A percentile compares a stretch with the other conserved stretches of the same genome.
phyloP scores from a whole-genome alignment of 1,140 invertebrate species.

The Leptinotarsa undecemlineata region DNA sequence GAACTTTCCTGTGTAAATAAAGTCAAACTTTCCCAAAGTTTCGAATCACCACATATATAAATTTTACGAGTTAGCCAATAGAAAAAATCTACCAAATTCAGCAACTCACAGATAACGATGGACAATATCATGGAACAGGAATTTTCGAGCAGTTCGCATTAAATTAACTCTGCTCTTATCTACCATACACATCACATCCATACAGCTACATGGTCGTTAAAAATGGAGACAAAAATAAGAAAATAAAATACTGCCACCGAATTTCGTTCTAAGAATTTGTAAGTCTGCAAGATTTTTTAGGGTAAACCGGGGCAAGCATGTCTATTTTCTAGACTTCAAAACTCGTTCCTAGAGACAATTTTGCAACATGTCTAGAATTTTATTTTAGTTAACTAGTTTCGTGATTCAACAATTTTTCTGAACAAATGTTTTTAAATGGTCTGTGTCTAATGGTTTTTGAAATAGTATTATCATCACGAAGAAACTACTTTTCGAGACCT shows the following conservation, averaged over 20 bases:
- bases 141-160: background rate
- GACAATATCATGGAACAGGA: slow-evolving; percentile 9
- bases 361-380: no score
- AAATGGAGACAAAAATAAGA: slow-evolving; percentile 4
- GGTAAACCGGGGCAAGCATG: background rate
- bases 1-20: no score
- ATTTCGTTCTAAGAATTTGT: slow-evolving; percentile 10
- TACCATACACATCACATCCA: background rate
- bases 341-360: no score
- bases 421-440: no score
- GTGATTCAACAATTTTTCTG: no score
- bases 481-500: no score
- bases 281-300: background rate
- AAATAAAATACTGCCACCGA: slow-evolving; percentile 16
- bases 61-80: background rate
- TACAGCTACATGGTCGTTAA: slow-evolving; percentile 16
- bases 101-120: background rate
- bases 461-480: no score
- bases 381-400: no score
- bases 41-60: background rate
- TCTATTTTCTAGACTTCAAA: no score
- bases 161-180: slow-evolving; percentile 8
- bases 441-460: no score
- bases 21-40: no score
- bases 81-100: background rate